A percentile compares a stretch with the other conserved stretches of the same genome.
phyloP scores from a whole-genome alignment of 1,140 invertebrate genomes.

The Drosophila carrolli region DNA sequence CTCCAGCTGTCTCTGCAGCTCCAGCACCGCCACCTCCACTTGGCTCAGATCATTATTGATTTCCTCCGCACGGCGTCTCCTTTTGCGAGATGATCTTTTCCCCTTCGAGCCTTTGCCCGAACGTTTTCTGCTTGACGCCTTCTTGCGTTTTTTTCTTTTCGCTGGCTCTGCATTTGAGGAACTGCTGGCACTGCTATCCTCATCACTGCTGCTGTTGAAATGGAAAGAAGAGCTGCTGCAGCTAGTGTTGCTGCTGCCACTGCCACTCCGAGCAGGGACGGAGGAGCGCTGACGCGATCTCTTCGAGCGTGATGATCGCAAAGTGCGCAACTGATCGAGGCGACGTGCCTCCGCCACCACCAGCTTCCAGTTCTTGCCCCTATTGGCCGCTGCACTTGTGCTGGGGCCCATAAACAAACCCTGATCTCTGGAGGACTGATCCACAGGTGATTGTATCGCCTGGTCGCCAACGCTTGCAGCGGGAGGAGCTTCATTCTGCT shows the following conservation, averaged over 20 bases:
- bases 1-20: neutral
- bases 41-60: neutral
- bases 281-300: constrained; percentile 18
- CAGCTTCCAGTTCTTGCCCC: constrained; percentile 63
- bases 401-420: constrained; percentile 68
- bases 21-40: neutral
- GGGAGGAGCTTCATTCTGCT: constrained; percentile 34
- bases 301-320: constrained; percentile 24
- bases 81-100: constrained; percentile 29
- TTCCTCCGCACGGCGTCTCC: constrained; percentile 12
- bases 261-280: constrained; percentile 4
- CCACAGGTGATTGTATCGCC: neutral
- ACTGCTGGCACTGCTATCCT: constrained; percentile 32
- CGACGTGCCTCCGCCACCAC: constrained; percentile 56
- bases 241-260: constrained; percentile 22
- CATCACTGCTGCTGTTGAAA: constrained; percentile 19
- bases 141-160: constrained; percentile 28
- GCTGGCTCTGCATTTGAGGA: constrained; percentile 2
- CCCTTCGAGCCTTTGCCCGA: neutral
- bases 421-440: constrained; percentile 14
- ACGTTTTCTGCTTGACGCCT: constrained; percentile 16
- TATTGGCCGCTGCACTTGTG: constrained; percentile 67
- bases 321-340: constrained; percentile 30
- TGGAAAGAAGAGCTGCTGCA: constrained; percentile 21
- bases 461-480: neutral